Percentiles rank a stretch among this genome's conserved stretches.
Evolutionary conservation across 1,140 invertebrate genomes (phyloP).

Genomic region (Mycetomoellerius zeteki): DNA sequence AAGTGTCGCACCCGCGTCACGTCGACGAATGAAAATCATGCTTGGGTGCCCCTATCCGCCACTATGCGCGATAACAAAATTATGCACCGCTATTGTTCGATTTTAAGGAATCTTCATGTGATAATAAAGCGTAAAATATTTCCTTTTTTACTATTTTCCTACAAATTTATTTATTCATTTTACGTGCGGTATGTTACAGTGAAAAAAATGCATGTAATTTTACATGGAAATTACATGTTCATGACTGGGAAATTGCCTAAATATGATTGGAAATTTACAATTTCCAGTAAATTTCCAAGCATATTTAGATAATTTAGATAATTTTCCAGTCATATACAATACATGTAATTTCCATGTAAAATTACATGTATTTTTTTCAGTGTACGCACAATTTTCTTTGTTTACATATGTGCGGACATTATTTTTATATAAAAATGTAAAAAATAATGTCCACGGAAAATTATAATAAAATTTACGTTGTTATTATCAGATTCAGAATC

Average conservation of each 20-base stretch:
- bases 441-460: not conserved
- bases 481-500: not conserved
- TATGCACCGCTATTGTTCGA: conserved; percentile 25
- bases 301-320: no score
- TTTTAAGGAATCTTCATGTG: conserved; percentile 12
- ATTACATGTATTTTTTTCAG: no score
- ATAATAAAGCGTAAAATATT: not conserved
- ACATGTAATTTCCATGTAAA: no score
- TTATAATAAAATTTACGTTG: not conserved
- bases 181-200: not conserved
- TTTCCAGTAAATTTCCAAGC: no score
- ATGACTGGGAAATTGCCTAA: no score
- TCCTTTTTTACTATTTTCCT: not conserved
- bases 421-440: not conserved
- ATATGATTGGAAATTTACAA: no score
- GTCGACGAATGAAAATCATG: conserved; percentile 46
- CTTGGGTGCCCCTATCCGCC: conserved; percentile 22
- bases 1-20: conserved; percentile 33
- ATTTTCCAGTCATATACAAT: no score
- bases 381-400: not conserved
- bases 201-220: no score
- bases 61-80: conserved; percentile 45
- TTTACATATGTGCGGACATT: no score
- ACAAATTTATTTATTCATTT: not conserved
- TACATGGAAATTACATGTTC: no score